Evolutionary conservation across 2,797 vertebrate genomes (phyloP).

Genomic region (Graptemys geographica): DNA sequence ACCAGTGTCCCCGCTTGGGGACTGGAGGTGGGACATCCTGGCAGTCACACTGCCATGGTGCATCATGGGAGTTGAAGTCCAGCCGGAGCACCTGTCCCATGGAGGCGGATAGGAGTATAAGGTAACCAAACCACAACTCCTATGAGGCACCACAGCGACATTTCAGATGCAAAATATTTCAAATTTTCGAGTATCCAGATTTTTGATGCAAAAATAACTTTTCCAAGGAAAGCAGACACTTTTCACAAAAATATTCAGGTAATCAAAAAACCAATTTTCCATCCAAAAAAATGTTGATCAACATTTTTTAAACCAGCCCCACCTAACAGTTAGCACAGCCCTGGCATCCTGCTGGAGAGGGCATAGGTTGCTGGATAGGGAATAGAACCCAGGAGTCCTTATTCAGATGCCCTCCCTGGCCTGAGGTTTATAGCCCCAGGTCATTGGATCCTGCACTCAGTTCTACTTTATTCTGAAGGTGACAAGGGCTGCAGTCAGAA

Average conservation of each 20-base stretch:
- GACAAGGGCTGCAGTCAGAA: neutral
- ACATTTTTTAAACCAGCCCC: neutral
- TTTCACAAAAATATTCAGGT: no score
- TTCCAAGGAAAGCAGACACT: no score
- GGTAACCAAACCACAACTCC: no score
- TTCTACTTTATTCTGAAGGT: neutral
- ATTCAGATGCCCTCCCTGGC: neutral
- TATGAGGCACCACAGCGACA: no score
- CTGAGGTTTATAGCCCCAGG: neutral
- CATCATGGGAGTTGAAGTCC: no score
- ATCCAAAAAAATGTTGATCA: no score
- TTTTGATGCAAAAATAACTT: no score
- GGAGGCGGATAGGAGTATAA: no score
- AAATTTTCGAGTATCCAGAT: neutral
- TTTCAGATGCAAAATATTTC: neutral
- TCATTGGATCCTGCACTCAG: rapidly evolving
- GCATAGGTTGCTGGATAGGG: neutral
- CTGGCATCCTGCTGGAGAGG: neutral
- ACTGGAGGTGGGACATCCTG: no score
- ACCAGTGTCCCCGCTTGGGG: no score
- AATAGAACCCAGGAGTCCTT: neutral
- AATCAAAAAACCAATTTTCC: neutral
- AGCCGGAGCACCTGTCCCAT: no score
- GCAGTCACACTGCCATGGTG: no score
- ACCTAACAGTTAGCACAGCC: neutral